Evolutionary conservation across 2,888 invertebrate genomes (phyloP), one percentile per base, ranked within the genome.

Genomic region (Hydriomena furcata): DNA sequence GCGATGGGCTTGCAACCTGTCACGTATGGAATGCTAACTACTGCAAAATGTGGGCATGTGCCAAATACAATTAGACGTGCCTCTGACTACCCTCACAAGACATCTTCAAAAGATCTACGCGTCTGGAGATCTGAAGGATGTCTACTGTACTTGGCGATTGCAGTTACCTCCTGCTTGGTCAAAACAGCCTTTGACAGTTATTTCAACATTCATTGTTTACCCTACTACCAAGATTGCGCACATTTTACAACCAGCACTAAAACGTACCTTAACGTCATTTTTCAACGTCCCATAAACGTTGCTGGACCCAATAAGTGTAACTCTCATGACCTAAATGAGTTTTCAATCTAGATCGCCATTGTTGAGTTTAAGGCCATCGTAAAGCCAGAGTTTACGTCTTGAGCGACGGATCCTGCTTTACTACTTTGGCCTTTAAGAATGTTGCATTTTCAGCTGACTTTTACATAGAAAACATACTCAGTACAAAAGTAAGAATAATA

Each of bases 291-390:
- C 27, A 49, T 54, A 54, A 53, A 37, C 34, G 44, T 45, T 37
- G 32, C 42, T 46, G 27, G 30, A 42, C 47, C 42, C 8, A 47
- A 44, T 50, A 53, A 56, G 53, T 49, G 49, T 42, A 42, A 52
- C 54, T 64, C 77, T 81, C 70, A 67, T 70, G 71, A 71, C 64
- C 73, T 75, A 75, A 79, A 79, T 74, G 79, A 77, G 76, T 75
- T 79, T n/a, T 73, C 76, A 80, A 80, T 81, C 76, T 72, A 69
- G 70, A 66, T 60, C 57, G 66, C 77, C 65, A 77, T 77, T 81
- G 76, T 79, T 73, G 71, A 64, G 63, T 71, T 76, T 74, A 72
- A 76, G 71, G 62, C 61, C 60, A 54, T 71, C 77, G 71, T 82
- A 76, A 80, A 80, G 58, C 50, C 53, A 43, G 60, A 60, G 60